Base-by-base conservation (phyloP, 2,797 vertebrate genomes). In the Lycodopsis pacificus region DNA sequence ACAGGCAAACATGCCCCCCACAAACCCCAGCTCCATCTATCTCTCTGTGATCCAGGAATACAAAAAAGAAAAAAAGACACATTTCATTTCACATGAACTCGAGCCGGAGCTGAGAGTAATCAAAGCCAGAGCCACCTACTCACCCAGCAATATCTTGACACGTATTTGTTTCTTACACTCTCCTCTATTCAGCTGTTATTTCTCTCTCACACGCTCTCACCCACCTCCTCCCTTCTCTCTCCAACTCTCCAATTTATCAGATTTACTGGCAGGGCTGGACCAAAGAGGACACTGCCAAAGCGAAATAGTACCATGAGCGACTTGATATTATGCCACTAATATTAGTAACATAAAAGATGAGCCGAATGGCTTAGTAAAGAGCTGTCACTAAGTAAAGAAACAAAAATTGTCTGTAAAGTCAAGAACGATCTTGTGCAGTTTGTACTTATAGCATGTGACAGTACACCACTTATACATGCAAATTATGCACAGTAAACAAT, bases 121-220 rank as follows among this genome's bases (percentile, higher is more conserved):
- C 88, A 85, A 86, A 89, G 86, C 89, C 83, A 89, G 44, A 80
- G 70, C 88, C 89, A 70, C 90, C 91, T 73, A 91, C 88, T 86
- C 90, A 64, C 53, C 65, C 79, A 65, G 56, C 85, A 57, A 46
- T 65, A 81, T 90, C 85, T 89, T 75, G 20, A 85, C 92, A 84
- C 85, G 82, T 90, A 82, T 87, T 80, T 80, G 84, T 85, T 87
- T 91, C 85, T 90, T 88, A 73, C 81, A 71, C 74, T 85, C 81
- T 83, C 67, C 72, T 70, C 72, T 72, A 61, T 84, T 88, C 78
- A 68, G 83, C 84, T 84, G 83, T 78, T 86, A 79, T 86, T 80
- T 86, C 78, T 77, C 68, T 71, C 34, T 62, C 20, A 22, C 70
- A 32, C 62, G n/a, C 73, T 82, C 66, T 75, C 78, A 70, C 74